Percentiles rank a stretch among this genome's conserved stretches.
phyloP scores from a whole-genome alignment of 2,888 invertebrate species.

The Acanthosoma haemorrhoidale region DNA sequence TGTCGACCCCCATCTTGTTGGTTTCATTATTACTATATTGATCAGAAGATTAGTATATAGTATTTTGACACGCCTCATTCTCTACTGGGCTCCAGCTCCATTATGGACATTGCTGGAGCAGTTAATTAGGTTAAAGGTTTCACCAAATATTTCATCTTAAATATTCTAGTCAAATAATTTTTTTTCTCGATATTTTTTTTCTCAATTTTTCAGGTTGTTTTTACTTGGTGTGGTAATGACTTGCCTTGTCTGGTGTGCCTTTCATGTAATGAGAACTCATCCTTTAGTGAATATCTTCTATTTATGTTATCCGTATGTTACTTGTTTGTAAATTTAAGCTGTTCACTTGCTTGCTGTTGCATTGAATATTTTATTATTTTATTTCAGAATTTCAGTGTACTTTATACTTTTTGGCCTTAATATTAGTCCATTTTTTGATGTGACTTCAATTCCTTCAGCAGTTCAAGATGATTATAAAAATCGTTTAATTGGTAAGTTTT shows the following conservation, averaged over 20 bases:
- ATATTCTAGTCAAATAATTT: background rate
- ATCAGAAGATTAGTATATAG: constrained; percentile 72
- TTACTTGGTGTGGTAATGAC: constrained; percentile 58
- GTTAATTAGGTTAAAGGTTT: constrained; percentile 47
- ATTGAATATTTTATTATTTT: constrained; percentile 39
- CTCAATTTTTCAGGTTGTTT: constrained; percentile 52
- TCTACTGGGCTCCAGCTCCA: constrained; percentile 40
- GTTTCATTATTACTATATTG: constrained; percentile 75
- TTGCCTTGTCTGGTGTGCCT: constrained; percentile 62
- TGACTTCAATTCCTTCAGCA: constrained; percentile 46
- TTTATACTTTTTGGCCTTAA: constrained; percentile 75
- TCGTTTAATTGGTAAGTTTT: constrained; percentile 36
- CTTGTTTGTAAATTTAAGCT: too few relatives aligned
- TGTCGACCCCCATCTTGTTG: constrained; percentile 81
- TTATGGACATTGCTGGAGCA: constrained; percentile 45
- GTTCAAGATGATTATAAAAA: constrained; percentile 36
- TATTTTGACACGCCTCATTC: constrained; percentile 52
- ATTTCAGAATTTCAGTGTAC: constrained; percentile 65
- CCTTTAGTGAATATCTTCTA: constrained; percentile 74
- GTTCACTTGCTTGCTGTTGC: too few relatives aligned
- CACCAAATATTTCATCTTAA: background rate
- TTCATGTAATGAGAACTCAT: constrained; percentile 67
- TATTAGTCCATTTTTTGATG: constrained; percentile 70
- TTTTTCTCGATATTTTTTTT: background rate
- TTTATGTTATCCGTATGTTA: constrained; percentile 84